Evolutionary conservation across 1,140 invertebrate genomes (phyloP).

Genomic region (Laupala kohalensis): DNA sequence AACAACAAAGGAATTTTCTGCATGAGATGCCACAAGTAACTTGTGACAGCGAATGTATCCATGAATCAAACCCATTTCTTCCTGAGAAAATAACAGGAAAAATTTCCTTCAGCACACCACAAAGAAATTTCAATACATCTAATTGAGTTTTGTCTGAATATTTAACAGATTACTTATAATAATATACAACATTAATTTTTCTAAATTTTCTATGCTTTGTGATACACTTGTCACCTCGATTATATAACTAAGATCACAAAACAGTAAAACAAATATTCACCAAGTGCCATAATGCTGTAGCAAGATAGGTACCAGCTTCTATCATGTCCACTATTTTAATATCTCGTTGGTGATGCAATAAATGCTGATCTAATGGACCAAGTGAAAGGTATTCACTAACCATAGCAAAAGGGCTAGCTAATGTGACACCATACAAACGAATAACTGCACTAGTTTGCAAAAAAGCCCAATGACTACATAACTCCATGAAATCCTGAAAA

Average conservation of each 20-base stretch:
- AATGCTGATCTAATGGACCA: slow-evolving; percentile 63
- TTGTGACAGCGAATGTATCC: slow-evolving; percentile 77
- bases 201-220: no score
- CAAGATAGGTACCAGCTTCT: slow-evolving; percentile 59
- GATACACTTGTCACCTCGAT: no score
- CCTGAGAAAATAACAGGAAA: slow-evolving; percentile 37
- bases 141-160: no score
- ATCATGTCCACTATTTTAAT: slow-evolving; percentile 59
- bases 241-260: neutral
- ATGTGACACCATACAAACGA: slow-evolving; percentile 56
- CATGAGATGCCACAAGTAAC: slow-evolving; percentile 54
- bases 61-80: slow-evolving; percentile 66
- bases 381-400: slow-evolving; percentile 64
- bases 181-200: no score
- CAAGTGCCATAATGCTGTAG: slow-evolving; percentile 67
- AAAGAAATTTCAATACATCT: no score
- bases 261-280: slow-evolving; percentile 27
- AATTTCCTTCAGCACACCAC: no score
- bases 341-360: slow-evolving; percentile 35
- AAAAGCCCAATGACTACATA: slow-evolving; percentile 59
- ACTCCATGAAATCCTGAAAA: slow-evolving; percentile 54
- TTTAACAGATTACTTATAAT: no score
- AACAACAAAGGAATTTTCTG: slow-evolving; percentile 51
- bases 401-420: slow-evolving; percentile 60
- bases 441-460: slow-evolving; percentile 60